These are phyloP conservation scores for Leptogaster cylindrica DNA, from an alignment of 2,888 invertebrate species.

Conservation along the genomic window DNA sequence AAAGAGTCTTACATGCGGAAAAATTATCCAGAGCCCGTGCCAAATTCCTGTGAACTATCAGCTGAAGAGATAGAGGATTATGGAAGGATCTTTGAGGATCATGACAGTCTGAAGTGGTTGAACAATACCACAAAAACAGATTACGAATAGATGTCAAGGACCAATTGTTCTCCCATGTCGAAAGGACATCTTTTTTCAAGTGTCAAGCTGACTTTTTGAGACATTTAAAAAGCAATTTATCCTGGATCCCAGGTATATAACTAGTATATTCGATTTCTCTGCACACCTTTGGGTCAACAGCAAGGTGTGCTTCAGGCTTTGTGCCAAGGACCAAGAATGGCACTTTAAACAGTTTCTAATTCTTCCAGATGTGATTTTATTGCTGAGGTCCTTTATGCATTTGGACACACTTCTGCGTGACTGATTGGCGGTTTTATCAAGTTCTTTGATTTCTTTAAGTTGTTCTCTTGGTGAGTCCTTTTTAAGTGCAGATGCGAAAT, in stretches of 20 bases:
- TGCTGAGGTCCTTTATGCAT: constrained; percentile 8
- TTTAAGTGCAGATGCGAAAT: too few species aligned
- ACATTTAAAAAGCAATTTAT: constrained; percentile 52
- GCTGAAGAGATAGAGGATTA: constrained; percentile 1
- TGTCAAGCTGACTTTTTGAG: constrained; percentile 50
- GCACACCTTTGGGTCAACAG: constrained; percentile 18
- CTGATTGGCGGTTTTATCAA: constrained; percentile 31
- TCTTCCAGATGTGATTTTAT: constrained; percentile 17
- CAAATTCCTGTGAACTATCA: constrained; percentile 35
- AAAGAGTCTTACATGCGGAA: neutral
- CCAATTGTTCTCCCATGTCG: constrained; percentile 44
- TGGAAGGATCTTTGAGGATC: constrained; percentile 15
- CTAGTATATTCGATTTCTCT: constrained; percentile 20
- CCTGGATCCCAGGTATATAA: constrained; percentile 44
- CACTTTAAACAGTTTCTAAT: constrained; percentile 30
- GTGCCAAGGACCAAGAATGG: neutral
- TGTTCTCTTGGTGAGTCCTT: too few species aligned
- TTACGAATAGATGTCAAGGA: constrained; percentile 41
- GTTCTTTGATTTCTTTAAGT: too few species aligned
- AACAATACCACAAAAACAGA: constrained; percentile 38
- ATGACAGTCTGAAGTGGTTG: constrained; percentile 43
- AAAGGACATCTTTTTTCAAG: constrained; percentile 50
- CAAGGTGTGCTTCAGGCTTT: constrained; percentile 23
- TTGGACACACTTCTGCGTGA: constrained; percentile 36
- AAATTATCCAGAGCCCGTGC: constrained; percentile 18